phyloP scores from a whole-genome alignment of 2,113 vertebrate species.

The Myanophis thanlyinensis region DNA sequence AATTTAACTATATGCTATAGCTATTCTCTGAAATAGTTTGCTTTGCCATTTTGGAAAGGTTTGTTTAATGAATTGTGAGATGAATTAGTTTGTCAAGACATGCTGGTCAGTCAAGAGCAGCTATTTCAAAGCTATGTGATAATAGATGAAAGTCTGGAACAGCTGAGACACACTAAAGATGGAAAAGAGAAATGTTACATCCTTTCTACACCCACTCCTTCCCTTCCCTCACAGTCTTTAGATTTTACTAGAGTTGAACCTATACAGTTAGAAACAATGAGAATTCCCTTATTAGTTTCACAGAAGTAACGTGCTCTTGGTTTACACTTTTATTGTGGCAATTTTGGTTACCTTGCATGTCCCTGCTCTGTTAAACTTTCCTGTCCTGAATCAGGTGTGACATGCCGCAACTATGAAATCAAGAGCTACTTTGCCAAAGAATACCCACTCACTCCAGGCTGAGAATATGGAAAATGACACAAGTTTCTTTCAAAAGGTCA shows the following conservation, averaged over 20 bases:
- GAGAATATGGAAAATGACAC: not conserved
- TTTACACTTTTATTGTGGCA: not conserved
- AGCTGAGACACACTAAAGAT: not conserved
- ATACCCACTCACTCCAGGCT: not conserved
- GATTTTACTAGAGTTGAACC: not conserved
- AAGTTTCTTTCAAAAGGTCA: not conserved
- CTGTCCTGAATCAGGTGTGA: not conserved
- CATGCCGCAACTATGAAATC: not conserved
- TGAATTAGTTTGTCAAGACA: not conserved
- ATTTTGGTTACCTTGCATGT: not conserved
- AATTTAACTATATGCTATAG: not conserved
- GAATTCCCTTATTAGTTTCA: not conserved
- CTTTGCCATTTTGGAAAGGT: not conserved
- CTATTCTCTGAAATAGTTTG: not conserved
- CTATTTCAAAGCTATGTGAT: not conserved
- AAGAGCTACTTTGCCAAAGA: not conserved
- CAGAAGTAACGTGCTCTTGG: not conserved
- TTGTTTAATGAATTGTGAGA: not conserved
- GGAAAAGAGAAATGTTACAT: not conserved
- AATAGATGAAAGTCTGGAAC: not conserved
- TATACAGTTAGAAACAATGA: not conserved
- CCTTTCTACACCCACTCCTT: not conserved
- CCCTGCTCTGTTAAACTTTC: not conserved
- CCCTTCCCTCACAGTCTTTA: not conserved
- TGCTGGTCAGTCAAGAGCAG: not conserved